These are phyloP conservation scores for Mythimna albipuncta DNA, from an alignment of 2,888 invertebrate genomes.

Conservation along the genomic window DNA sequence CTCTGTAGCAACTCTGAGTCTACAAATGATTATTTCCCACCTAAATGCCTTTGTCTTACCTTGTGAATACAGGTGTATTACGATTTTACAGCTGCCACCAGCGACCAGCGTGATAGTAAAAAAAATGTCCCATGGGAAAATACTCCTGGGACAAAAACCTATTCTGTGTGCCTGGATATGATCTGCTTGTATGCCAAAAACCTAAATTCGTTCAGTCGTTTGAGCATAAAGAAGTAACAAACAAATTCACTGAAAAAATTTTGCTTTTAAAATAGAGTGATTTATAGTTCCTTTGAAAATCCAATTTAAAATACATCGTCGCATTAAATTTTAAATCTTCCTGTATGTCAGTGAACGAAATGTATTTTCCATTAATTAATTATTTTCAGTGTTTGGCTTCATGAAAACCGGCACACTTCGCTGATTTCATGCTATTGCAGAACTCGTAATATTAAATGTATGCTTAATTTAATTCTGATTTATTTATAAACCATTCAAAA, in stretches of 20 bases:
- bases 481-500: background rate
- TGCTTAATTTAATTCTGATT: background rate
- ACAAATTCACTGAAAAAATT: too few relatives aligned
- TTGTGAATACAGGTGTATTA: too few relatives aligned
- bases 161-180: too few relatives aligned
- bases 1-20: background rate
- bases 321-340: background rate
- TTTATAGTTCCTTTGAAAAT: background rate
- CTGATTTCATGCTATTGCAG: conserved; percentile 10
- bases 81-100: background rate
- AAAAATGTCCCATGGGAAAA: too few relatives aligned
- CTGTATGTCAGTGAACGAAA: conserved; percentile 1
- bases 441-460: conserved; percentile 1
- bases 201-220: too few relatives aligned
- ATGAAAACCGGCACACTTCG: conserved; percentile 1
- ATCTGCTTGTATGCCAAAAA: too few relatives aligned
- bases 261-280: too few relatives aligned
- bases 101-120: too few relatives aligned
- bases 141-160: too few relatives aligned
- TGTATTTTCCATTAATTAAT: conserved; percentile 25
- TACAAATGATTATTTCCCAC: background rate
- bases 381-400: conserved; percentile 15
- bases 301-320: background rate
- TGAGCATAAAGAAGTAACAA: too few relatives aligned
- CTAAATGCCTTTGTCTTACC: background rate